These are phyloP conservation scores for Sparidentex hasta DNA, from an alignment of 2,797 vertebrate species.

Conservation along the genomic window DNA sequence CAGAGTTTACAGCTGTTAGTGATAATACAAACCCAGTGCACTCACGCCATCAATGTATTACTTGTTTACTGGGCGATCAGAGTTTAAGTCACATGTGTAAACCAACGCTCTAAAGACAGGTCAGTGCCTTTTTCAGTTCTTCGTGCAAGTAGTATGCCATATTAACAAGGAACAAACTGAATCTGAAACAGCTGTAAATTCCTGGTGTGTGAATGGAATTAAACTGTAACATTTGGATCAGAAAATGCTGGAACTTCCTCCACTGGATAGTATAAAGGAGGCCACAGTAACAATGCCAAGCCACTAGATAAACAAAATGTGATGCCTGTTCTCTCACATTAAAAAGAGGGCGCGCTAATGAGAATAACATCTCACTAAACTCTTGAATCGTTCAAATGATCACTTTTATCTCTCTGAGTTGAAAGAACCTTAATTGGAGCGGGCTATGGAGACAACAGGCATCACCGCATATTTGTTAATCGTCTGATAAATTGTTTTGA, in stretches of 20 bases:
- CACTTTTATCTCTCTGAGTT: background rate
- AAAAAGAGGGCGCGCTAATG: background rate
- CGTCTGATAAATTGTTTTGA: background rate
- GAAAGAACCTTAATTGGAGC: background rate
- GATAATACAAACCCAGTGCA: background rate
- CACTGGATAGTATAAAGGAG: background rate
- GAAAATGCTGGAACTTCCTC: background rate
- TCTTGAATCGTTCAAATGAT: background rate
- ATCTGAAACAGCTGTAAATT: background rate
- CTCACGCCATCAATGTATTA: too few species aligned
- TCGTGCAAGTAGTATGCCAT: background rate
- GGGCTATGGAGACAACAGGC: background rate
- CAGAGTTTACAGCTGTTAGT: background rate
- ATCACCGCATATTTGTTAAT: background rate
- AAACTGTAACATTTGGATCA: background rate
- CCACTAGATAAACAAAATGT: background rate
- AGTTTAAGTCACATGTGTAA: too few species aligned
- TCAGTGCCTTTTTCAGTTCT: background rate
- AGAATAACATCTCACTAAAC: background rate
- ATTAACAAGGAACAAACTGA: background rate
- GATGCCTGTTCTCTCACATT: background rate
- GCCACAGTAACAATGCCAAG: background rate
- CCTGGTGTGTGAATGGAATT: background rate
- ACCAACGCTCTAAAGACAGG: too few species aligned
- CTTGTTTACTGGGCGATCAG: background rate